These are phyloP conservation scores for Lepidurus packardi DNA, from an alignment of 1,140 invertebrate species.

Conservation along the genomic window DNA sequence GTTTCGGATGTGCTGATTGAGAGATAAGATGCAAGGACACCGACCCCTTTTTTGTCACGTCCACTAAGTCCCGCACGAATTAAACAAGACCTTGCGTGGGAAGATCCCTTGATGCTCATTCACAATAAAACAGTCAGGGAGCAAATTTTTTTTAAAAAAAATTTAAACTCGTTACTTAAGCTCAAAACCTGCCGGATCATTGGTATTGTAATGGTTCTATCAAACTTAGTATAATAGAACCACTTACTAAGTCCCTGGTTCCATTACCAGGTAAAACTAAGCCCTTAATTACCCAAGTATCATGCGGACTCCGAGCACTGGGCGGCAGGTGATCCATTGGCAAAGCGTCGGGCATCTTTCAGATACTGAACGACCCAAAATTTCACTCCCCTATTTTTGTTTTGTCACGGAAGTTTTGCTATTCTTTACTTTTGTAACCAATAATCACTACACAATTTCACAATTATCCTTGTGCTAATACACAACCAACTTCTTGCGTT, in stretches of 20 bases:
- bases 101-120: background rate
- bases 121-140: background rate
- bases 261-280: background rate
- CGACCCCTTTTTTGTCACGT: conserved; percentile 21
- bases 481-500: background rate
- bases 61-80: background rate
- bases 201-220: too few species aligned
- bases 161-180: too few species aligned
- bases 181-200: too few species aligned
- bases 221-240: too few species aligned
- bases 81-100: conserved; percentile 7
- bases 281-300: background rate
- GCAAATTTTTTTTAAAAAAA: too few species aligned
- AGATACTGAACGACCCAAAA: background rate
- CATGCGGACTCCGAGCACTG: conserved; percentile 12
- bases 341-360: background rate
- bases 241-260: background rate
- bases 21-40: conserved; percentile 10
- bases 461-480: background rate
- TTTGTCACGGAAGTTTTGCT: background rate
- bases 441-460: background rate
- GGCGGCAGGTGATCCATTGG: conserved; percentile 9
- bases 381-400: background rate
- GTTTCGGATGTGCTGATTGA: conserved; percentile 6
- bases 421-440: background rate